A percentile compares a stretch with the other conserved stretches of the same genome.
Evolutionary conservation across 2,797 vertebrate genomes (phyloP).

Genomic region (Anabacerthia variegaticeps): DNA sequence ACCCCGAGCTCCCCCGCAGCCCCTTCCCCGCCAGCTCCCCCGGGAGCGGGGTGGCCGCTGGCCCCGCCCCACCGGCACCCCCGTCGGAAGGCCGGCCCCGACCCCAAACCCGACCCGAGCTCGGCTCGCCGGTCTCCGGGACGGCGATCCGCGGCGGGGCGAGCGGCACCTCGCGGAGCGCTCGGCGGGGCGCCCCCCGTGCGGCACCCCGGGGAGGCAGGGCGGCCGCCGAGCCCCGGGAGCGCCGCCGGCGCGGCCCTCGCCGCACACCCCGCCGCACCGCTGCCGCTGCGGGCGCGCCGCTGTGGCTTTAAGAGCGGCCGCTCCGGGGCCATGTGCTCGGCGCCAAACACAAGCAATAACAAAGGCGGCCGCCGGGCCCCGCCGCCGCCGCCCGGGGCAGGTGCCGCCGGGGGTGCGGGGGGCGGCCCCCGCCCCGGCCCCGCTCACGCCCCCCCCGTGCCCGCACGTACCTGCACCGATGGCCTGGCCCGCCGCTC

Average conservation of each 20-base stretch:
- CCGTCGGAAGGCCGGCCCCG: not conserved
- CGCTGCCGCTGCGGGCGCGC: too few species aligned
- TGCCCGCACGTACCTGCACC: not conserved
- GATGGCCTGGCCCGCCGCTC: not conserved
- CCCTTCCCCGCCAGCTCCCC: not conserved
- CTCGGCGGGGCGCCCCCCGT: not conserved
- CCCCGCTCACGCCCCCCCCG: not conserved
- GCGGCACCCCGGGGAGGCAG: not conserved
- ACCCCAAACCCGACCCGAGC: not conserved
- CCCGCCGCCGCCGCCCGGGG: conserved; percentile 12
- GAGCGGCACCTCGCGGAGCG: not conserved
- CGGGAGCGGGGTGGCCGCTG: not conserved
- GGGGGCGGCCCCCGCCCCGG: not conserved
- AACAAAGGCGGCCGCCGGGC: conserved; percentile 80
- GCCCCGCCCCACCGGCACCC: not conserved
- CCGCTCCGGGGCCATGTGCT: conserved; percentile 89
- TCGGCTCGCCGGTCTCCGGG: not conserved
- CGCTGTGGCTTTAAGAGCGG: conserved; percentile 85
- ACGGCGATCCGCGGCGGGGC: not conserved
- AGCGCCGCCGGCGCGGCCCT: not conserved
- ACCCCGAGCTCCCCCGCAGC: not conserved
- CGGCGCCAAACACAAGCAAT: conserved; percentile 94
- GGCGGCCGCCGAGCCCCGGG: not conserved
- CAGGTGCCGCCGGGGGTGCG: not conserved
- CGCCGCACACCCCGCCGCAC: not conserved